Evolutionary conservation across 2,888 invertebrate genomes (phyloP).

Genomic region (Eupithecia subfuscata): DNA sequence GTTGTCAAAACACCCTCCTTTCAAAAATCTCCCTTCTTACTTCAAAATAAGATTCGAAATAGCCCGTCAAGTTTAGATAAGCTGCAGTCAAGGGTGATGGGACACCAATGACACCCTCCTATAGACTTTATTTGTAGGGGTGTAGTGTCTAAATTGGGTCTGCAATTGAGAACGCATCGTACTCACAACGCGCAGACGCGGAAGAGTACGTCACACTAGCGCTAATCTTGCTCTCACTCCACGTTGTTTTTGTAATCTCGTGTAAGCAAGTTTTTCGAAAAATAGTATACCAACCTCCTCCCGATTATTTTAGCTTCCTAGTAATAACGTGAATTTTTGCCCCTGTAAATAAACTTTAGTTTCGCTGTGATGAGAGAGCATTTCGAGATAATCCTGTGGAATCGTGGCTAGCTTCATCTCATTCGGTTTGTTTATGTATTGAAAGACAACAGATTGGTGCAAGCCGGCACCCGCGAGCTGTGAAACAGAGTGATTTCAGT

Average conservation of each 20-base stretch:
- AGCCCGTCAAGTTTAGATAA: slow-evolving; percentile 48
- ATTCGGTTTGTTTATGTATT: slow-evolving; percentile 82
- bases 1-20: slow-evolving; percentile 43
- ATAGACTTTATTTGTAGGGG: slow-evolving; percentile 67
- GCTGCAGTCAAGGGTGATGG: slow-evolving; percentile 61
- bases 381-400: slow-evolving; percentile 22
- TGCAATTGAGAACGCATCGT: slow-evolving; percentile 56
- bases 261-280: slow-evolving; percentile 35
- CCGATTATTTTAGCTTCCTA: slow-evolving; percentile 10
- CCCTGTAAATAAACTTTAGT: background rate
- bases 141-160: slow-evolving; percentile 69
- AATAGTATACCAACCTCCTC: slow-evolving; percentile 6
- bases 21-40: slow-evolving; percentile 19
- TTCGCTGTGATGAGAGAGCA: slow-evolving; percentile 11
- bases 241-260: slow-evolving; percentile 57
- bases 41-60: slow-evolving; percentile 48
- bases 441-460: slow-evolving; percentile 81
- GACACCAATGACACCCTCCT: slow-evolving; percentile 41
- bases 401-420: slow-evolving; percentile 75
- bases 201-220: slow-evolving; percentile 78
- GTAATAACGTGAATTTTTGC: background rate
- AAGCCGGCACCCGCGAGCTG: slow-evolving; percentile 72
- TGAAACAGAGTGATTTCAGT: slow-evolving; percentile 67
- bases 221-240: slow-evolving; percentile 69
- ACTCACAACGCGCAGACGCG: slow-evolving; percentile 77